Evolutionary conservation across 2,888 invertebrate genomes (phyloP).

Genomic region (Cantharis rustica): DNA sequence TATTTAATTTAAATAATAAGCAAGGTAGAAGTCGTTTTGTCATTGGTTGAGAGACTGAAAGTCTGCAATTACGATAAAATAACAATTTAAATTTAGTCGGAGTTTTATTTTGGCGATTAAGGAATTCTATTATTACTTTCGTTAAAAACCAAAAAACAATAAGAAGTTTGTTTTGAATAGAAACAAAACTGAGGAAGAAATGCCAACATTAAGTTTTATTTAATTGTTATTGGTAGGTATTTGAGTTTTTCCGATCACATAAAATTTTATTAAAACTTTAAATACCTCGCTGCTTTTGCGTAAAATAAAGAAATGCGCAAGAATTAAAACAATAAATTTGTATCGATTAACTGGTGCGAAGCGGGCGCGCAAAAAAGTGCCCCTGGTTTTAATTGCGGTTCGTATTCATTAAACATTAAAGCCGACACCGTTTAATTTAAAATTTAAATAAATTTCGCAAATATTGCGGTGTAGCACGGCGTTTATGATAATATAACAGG

Average conservation of each 20-base stretch:
- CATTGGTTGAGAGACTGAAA: background rate
- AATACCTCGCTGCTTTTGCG: background rate
- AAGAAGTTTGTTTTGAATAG: background rate
- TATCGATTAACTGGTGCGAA: background rate
- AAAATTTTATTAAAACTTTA: background rate
- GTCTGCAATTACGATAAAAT: background rate
- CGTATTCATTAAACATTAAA: slow-evolving; percentile 17
- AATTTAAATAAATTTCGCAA: slow-evolving; percentile 24
- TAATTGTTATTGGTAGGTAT: slow-evolving; percentile 2
- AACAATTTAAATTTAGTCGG: background rate
- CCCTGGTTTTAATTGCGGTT: background rate
- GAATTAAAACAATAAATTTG: background rate
- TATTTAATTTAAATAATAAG: too few species aligned
- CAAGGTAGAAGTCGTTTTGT: background rate
- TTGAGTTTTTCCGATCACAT: background rate
- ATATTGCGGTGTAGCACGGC: slow-evolving; percentile 3
- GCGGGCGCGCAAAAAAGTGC: background rate
- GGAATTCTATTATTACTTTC: background rate
- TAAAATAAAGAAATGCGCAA: background rate
- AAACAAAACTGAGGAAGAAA: background rate
- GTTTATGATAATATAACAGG: background rate
- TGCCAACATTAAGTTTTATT: background rate
- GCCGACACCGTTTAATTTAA: slow-evolving; percentile 18
- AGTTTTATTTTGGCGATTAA: background rate
- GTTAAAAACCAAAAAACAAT: background rate